phyloP scores from a whole-genome alignment of 2,113 vertebrate species.

The Phasianus colchicus region DNA sequence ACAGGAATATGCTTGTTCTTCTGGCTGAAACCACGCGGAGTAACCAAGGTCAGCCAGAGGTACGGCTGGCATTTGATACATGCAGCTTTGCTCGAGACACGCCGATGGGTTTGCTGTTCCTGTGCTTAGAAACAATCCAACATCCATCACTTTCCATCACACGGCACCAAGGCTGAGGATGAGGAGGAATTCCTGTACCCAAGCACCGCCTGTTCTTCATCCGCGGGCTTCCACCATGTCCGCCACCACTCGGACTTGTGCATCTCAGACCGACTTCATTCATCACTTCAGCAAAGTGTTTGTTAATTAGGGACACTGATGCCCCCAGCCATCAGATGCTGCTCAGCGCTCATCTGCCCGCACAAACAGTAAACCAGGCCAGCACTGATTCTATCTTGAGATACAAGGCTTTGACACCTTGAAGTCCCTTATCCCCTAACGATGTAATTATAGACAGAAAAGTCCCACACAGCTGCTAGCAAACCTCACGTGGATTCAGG shows the following conservation, averaged over 20 bases:
- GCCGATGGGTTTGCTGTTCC: rapidly evolving
- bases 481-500: not conserved
- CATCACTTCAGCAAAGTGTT: rapidly evolving
- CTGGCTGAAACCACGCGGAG: not conserved
- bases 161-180: rapidly evolving
- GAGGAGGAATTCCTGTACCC: not conserved
- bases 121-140: not conserved
- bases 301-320: not conserved
- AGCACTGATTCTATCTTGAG: not conserved
- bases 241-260: rapidly evolving
- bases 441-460: not conserved
- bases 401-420: not conserved
- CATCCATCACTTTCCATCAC: rapidly evolving
- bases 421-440: rapidly evolving
- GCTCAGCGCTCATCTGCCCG: not conserved
- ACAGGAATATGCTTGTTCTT: conserved; percentile 19
- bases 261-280: not conserved
- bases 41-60: not conserved
- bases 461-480: not conserved
- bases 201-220: not conserved
- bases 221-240: rapidly evolving
- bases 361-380: not conserved
- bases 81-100: not conserved
- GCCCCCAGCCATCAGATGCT: rapidly evolving
- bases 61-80: not conserved